phyloP scores from a whole-genome alignment of 2,888 invertebrate genomes.

The Melitaea athalia region DNA sequence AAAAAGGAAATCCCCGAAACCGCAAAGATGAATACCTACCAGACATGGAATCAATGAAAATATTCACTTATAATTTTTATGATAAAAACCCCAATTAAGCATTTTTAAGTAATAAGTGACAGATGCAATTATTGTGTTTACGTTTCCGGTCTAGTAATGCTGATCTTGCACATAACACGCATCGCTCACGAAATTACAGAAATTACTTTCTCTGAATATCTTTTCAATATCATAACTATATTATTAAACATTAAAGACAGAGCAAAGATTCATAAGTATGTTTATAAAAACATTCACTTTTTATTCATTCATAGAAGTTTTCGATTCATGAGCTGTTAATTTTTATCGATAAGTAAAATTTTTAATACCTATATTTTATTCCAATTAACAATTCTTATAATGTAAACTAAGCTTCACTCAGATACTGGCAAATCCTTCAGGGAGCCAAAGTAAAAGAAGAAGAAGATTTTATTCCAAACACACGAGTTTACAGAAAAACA shows the following conservation, averaged over 20 bases:
- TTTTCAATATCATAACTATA: constrained; percentile 9
- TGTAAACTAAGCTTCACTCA: too few relatives aligned
- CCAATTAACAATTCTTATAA: too few relatives aligned
- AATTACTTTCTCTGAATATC: constrained; percentile 22
- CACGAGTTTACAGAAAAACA: too few relatives aligned
- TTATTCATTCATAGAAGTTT: too few relatives aligned
- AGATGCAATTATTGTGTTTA: constrained; percentile 20
- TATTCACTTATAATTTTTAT: not conserved
- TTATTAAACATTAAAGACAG: not conserved
- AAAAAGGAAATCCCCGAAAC: not conserved
- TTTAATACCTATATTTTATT: too few relatives aligned
- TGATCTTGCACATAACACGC: not conserved
- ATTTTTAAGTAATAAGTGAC: constrained; percentile 7
- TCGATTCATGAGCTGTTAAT: too few relatives aligned
- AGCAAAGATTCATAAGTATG: too few relatives aligned
- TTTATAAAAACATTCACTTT: not conserved
- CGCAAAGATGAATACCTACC: not conserved
- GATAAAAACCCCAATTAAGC: not conserved
- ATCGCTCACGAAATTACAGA: constrained; percentile 8
- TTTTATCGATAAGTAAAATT: too few relatives aligned
- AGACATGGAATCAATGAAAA: not conserved
- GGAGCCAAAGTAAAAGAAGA: too few relatives aligned
- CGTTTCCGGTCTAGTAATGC: constrained; percentile 23
- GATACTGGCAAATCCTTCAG: too few relatives aligned
- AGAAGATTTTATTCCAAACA: too few relatives aligned